These are phyloP conservation scores for Noctuana brunneofusca DNA, from an alignment of 2,888 invertebrate species.

Conservation along the genomic window DNA sequence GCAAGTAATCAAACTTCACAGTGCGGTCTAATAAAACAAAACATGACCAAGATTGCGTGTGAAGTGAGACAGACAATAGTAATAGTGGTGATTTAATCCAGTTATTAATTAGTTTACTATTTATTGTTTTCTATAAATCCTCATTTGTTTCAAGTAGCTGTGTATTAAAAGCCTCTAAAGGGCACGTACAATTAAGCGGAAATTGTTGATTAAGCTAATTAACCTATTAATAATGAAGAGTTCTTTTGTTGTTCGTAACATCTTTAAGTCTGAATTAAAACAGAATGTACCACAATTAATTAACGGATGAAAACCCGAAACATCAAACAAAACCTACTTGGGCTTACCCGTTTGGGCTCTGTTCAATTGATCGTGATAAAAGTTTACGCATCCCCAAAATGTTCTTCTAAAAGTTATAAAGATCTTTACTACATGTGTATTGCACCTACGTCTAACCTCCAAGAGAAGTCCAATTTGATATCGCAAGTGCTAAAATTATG, in stretches of 20 bases:
- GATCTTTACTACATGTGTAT: background rate
- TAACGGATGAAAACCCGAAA: background rate
- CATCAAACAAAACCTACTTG: constrained; percentile 6
- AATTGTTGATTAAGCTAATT: constrained; percentile 4
- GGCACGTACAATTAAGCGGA: background rate
- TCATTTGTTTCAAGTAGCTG: background rate
- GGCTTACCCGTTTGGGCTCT: constrained; percentile 4
- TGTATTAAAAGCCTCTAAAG: background rate
- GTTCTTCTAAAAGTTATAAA: constrained; percentile 4
- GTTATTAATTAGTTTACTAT: background rate
- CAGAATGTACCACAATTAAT: constrained; percentile 3
- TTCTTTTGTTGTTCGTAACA: constrained; percentile 14
- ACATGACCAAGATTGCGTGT: too few relatives aligned
- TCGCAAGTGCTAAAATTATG: background rate
- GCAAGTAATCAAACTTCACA: too few relatives aligned
- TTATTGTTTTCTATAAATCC: constrained; percentile 5
- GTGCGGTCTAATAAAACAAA: too few relatives aligned
- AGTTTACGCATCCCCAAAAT: constrained; percentile 3
- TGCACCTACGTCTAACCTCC: too few relatives aligned
- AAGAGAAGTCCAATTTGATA: too few relatives aligned
- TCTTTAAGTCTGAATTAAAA: constrained; percentile 9
- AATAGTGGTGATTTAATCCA: too few relatives aligned
- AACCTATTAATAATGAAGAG: constrained; percentile 8
- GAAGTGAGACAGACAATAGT: too few relatives aligned
- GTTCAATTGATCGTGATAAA: constrained; percentile 10